Evolutionary conservation across 2,888 invertebrate species (phyloP).

Genomic region (Hypomecis punctinalis): DNA sequence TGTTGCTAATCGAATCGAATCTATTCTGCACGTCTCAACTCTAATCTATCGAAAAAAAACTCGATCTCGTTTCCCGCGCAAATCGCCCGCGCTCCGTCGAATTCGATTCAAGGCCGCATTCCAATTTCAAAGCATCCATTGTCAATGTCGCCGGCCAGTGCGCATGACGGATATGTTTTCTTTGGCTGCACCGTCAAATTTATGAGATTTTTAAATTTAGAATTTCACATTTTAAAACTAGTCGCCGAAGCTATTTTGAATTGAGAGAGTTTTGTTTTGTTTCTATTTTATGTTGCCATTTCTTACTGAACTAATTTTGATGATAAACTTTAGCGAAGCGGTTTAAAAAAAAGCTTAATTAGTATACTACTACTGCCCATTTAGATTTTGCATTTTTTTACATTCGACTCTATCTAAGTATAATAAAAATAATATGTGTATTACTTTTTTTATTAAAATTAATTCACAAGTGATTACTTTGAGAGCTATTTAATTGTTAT

Average conservation of each 20-base stretch:
- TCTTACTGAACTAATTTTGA: too few species aligned
- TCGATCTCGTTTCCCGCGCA: slow-evolving; percentile 69
- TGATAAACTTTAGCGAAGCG: too few species aligned
- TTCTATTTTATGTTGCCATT: neutral
- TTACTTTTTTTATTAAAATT: too few species aligned
- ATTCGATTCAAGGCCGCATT: slow-evolving; percentile 81
- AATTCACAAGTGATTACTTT: too few species aligned
- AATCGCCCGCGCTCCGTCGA: slow-evolving; percentile 68
- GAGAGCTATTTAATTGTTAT: too few species aligned
- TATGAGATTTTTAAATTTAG: slow-evolving; percentile 29
- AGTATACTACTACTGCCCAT: too few species aligned
- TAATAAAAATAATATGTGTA: too few species aligned
- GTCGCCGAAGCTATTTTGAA: neutral
- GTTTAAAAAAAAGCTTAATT: too few species aligned
- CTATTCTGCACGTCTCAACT: slow-evolving; percentile 59
- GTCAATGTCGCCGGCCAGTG: slow-evolving; percentile 76
- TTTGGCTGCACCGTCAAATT: slow-evolving; percentile 53
- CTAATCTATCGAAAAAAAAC: slow-evolving; percentile 61
- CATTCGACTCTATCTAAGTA: too few species aligned
- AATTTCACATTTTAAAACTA: slow-evolving; percentile 9
- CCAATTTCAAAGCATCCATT: slow-evolving; percentile 77
- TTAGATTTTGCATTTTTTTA: too few species aligned
- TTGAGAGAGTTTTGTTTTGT: neutral
- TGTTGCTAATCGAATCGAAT: slow-evolving; percentile 54
- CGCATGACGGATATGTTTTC: slow-evolving; percentile 72